Evolutionary conservation across 1,140 invertebrate species (phyloP), one percentile per base, ranked within the genome.

Genomic region (Stegodyphus dumicola): DNA sequence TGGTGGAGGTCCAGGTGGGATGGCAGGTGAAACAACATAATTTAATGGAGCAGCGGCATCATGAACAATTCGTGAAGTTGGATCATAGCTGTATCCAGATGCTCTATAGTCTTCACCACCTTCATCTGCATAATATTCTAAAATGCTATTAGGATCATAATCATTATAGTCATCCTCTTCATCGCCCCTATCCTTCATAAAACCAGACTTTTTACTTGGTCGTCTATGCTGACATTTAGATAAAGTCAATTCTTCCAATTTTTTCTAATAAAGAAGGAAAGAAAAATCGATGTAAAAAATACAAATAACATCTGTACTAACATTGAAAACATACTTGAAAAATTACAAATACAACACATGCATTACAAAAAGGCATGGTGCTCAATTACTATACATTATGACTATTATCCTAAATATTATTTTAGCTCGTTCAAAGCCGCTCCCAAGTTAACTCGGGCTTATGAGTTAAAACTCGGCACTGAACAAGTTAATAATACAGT

Each of bases 121-220:
- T 15, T 78, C 71, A 11, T 88, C 87, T 33, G 76, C 80, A 81
- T 86, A 83, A 76, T 86, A 88, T 6, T 88, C 87, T 33, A 76
- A 64, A 13, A 85, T 33, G 52, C 78, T 77, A 49, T 70, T 86
- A 33, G 88, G 81, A 71, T 88, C 86, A 70, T 87, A 87, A 13
- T 54, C 75, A 49, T 67, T 67, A 60, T 87, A 74, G 17, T 88
- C 84, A 75, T 88, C 75, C 79, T 86, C 87, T 76, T 87, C 86
- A 56, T 85, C 69, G 49, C 60, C 49, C 77, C 56, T 54, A 49
- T 51, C 77, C 67, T 78, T 69, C n/a, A 54, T 6, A 53, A 67
- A 77, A 15, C 49, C 48, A 13, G 53, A 9, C 13, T 77, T 77
- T 51, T 65, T 70, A 48, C 73, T 85, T 6, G 53, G 33, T 0